These are phyloP conservation scores for Ormia ochracea DNA, from an alignment of 2,888 invertebrate species.

Conservation along the genomic window DNA sequence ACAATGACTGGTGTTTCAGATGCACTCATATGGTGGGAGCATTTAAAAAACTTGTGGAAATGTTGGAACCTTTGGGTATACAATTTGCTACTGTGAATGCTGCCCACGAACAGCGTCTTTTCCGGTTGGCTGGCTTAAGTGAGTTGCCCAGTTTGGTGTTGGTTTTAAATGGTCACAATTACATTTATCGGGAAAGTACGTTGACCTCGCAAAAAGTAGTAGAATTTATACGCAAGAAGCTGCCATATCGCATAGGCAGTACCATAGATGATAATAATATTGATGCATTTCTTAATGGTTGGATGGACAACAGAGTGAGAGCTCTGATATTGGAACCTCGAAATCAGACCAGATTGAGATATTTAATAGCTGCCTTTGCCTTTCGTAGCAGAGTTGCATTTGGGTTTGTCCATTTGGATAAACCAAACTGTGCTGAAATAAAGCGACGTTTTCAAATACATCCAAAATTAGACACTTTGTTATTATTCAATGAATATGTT, in stretches of 20 bases:
- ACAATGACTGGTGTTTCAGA: constrained; percentile 96
- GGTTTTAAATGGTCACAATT: constrained; percentile 88
- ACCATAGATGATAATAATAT: constrained; percentile 84
- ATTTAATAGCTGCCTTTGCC: constrained; percentile 91
- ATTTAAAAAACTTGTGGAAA: constrained; percentile 90
- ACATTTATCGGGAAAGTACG: constrained; percentile 89
- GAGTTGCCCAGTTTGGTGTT: constrained; percentile 89
- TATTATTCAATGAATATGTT: constrained; percentile 92
- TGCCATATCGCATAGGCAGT: constrained; percentile 88
- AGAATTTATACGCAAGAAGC: constrained; percentile 90
- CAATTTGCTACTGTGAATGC: constrained; percentile 90
- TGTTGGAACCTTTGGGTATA: constrained; percentile 90
- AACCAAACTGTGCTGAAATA: constrained; percentile 81
- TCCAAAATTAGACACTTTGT: constrained; percentile 85
- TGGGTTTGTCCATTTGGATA: constrained; percentile 84
- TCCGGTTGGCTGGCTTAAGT: constrained; percentile 87
- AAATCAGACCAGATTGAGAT: constrained; percentile 86
- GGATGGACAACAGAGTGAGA: constrained; percentile 94
- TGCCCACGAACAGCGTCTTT: constrained; percentile 86
- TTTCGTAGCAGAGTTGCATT: constrained; percentile 91
- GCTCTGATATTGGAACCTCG: constrained; percentile 91
- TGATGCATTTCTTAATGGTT: constrained; percentile 88
- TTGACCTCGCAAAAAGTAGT: constrained; percentile 88
- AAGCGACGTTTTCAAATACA: constrained; percentile 85
- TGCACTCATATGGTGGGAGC: constrained; percentile 92